Conservation (phyloP, 2,797 vertebrate species). For the Lagodon rhomboides region DNA sequence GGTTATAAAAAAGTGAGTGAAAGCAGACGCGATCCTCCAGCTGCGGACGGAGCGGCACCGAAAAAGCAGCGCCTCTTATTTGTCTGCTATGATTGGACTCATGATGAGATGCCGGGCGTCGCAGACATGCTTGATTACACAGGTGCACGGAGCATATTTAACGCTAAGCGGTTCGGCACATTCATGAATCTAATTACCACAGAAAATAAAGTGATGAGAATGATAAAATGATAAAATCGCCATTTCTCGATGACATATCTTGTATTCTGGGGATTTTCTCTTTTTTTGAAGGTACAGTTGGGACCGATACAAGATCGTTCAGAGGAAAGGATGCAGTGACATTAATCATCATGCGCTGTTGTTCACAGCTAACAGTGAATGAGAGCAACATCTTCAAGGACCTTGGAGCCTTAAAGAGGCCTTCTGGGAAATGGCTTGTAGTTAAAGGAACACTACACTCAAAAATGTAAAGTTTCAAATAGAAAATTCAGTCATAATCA, state of each 20-base stretch:
- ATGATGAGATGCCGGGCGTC: constrained; percentile 49
- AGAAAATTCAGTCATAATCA: too few relatives aligned
- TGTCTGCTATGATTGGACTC: constrained; percentile 52
- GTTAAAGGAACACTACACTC: too few relatives aligned
- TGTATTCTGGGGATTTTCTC: background rate
- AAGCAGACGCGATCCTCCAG: constrained; percentile 69
- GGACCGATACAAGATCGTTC: background rate
- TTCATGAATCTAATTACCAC: constrained; percentile 22
- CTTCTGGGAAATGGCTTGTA: background rate
- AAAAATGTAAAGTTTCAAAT: too few relatives aligned
- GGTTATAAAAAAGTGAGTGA: constrained; percentile 64
- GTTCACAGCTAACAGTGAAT: background rate
- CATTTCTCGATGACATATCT: background rate
- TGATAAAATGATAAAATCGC: constrained; percentile 14
- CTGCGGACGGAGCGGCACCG: constrained; percentile 59
- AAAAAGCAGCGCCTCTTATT: constrained; percentile 52
- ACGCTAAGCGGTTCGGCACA: constrained; percentile 1
- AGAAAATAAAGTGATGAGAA: constrained; percentile 4
- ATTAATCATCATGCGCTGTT: background rate
- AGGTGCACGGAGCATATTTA: constrained; percentile 50
- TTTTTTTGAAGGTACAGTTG: background rate
- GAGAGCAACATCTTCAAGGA: background rate
- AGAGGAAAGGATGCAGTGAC: background rate
- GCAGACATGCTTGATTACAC: constrained; percentile 52
- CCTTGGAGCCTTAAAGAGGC: too few relatives aligned